phyloP scores from a whole-genome alignment of 2,797 vertebrate genomes.

The Centropyge bicolor region DNA sequence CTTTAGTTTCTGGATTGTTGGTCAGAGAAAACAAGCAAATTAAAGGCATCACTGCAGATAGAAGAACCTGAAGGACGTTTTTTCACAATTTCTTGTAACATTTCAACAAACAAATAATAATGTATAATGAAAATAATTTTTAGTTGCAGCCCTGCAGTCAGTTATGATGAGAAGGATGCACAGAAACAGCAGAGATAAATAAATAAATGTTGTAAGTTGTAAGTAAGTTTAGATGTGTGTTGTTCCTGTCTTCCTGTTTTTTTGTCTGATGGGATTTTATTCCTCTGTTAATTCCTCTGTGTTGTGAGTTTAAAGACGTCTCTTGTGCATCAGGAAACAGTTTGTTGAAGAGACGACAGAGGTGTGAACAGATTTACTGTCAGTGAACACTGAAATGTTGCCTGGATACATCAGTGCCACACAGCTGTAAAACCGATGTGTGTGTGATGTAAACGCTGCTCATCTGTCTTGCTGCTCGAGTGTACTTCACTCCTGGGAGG shows the following conservation, averaged over 20 bases:
- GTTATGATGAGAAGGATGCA: no score
- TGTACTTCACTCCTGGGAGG: slow-evolving; percentile 28
- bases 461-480: slow-evolving; percentile 9
- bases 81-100: no score
- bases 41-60: no score
- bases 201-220: no score
- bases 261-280: not conserved
- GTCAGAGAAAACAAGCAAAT: no score
- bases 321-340: slow-evolving; percentile 10
- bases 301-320: not conserved
- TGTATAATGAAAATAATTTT: not conserved
- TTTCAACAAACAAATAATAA: no score
- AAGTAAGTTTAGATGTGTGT: not conserved
- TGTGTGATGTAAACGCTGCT: slow-evolving; percentile 16
- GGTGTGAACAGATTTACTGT: slow-evolving; percentile 31
- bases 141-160: not conserved
- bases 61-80: no score
- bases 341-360: slow-evolving; percentile 13
- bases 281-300: not conserved
- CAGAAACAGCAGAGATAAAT: no score
- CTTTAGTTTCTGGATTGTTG: no score
- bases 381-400: slow-evolving; percentile 25
- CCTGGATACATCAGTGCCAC: slow-evolving; percentile 12
- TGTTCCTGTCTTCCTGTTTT: not conserved
- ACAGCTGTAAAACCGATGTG: slow-evolving; percentile 3